Conservation (phyloP, 2,888 invertebrate species). For the Drosophila recens region DNA sequence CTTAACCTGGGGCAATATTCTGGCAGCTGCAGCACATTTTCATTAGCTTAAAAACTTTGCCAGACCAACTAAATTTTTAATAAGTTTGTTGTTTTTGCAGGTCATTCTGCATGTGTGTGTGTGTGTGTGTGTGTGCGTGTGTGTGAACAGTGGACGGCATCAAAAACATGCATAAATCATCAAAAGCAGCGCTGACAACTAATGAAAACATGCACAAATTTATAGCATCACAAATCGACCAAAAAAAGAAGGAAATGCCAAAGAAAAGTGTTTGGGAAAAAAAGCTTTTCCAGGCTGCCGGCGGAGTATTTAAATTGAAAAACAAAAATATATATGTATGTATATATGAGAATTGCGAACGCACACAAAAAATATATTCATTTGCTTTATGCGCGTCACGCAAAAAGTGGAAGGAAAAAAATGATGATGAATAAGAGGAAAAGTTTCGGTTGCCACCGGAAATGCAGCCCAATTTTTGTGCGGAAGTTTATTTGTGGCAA, state of each 20-base stretch:
- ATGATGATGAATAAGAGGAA: neutral
- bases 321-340: conserved; percentile 33
- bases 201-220: conserved; percentile 80
- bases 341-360: conserved; percentile 1
- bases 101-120: neutral
- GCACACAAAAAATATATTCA: conserved; percentile 66
- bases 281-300: conserved; percentile 34
- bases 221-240: conserved; percentile 62
- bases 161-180: conserved; percentile 80
- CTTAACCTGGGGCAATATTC: conserved; percentile 26
- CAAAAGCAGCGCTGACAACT: conserved; percentile 78
- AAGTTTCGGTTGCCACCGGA: conserved; percentile 43
- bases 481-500: conserved; percentile 78
- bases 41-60: conserved; percentile 74
- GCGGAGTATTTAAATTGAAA: conserved; percentile 72
- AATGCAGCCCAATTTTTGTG: conserved; percentile 76
- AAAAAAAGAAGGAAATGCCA: conserved; percentile 34
- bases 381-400: conserved; percentile 68
- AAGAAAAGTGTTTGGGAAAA: conserved; percentile 15
- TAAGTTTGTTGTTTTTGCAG: conserved; percentile 58
- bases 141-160: conserved; percentile 44
- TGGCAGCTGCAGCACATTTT: conserved; percentile 54
- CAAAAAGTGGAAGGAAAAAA: conserved; percentile 38
- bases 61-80: conserved; percentile 66
- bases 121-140: conserved; percentile 1